These are phyloP conservation scores for Cyprinodon diabolis DNA, from an alignment of 2,797 vertebrate species.

Conservation along the genomic window DNA sequence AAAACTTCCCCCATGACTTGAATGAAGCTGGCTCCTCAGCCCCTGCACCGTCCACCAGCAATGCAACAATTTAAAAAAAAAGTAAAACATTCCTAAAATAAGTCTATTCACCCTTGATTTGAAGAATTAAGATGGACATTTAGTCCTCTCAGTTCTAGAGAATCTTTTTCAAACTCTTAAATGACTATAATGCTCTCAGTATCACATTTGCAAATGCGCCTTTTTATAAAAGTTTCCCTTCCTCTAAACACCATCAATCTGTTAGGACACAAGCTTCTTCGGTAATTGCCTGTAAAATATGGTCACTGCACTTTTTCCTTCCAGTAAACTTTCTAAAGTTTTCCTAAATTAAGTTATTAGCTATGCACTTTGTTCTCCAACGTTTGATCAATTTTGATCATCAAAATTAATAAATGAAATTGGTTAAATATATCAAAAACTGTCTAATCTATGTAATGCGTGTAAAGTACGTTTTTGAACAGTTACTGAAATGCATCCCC, in stretches of 20 bases:
- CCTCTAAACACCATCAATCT: not conserved
- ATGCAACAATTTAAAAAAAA: too few relatives aligned
- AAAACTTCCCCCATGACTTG: not conserved
- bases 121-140: too few relatives aligned
- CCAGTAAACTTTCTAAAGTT: not conserved
- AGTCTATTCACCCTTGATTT: too few relatives aligned
- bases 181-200: not conserved
- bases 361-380: not conserved
- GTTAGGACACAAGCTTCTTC: not conserved
- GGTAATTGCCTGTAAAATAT: not conserved
- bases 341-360: not conserved
- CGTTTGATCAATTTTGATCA: too few relatives aligned
- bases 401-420: not conserved
- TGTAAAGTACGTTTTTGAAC: not conserved
- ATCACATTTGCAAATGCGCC: too few relatives aligned
- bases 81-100: too few relatives aligned
- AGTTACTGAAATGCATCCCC: not conserved
- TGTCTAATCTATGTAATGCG: not conserved
- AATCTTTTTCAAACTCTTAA: not conserved
- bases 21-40: not conserved
- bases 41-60: not conserved
- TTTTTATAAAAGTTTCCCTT: not conserved
- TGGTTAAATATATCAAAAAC: not conserved
- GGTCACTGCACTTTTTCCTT: not conserved
- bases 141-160: not conserved